A percentile compares a stretch with the other conserved stretches of the same genome.
Conservation (phyloP, 2,888 invertebrate species). For the Cabera pusaria region DNA sequence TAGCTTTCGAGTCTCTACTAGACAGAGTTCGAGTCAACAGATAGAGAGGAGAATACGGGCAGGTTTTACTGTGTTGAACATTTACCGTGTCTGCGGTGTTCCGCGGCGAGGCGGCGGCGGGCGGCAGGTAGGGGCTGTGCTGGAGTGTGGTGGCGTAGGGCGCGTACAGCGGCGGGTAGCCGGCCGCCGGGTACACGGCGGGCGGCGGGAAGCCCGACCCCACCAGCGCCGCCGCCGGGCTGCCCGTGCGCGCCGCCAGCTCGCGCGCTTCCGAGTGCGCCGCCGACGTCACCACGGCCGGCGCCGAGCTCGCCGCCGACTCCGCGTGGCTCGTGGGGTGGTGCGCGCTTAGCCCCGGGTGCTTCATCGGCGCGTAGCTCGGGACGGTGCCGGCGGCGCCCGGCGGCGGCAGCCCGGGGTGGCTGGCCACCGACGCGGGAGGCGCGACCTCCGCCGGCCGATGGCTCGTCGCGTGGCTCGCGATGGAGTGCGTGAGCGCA, state of each 20-base stretch:
- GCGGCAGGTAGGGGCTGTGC: slow-evolving; percentile 89
- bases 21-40: too few species aligned
- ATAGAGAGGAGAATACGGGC: too few species aligned
- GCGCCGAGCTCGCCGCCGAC: slow-evolving; percentile 48
- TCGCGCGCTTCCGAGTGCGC: slow-evolving; percentile 33
- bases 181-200: slow-evolving; percentile 86
- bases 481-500: slow-evolving; percentile 73
- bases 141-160: slow-evolving; percentile 89
- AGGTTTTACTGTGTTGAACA: too few species aligned
- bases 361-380: slow-evolving; percentile 15
- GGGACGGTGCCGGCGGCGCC: slow-evolving; percentile 55
- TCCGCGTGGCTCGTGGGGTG: slow-evolving; percentile 51
- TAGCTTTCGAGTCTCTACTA: too few species aligned
- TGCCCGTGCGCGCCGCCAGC: slow-evolving; percentile 71
- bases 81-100: slow-evolving; percentile 82
- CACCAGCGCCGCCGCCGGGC: slow-evolving; percentile 78
- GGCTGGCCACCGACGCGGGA: slow-evolving; percentile 50
- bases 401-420: slow-evolving; percentile 52
- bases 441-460: slow-evolving; percentile 54
- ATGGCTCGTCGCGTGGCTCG: slow-evolving; percentile 57
- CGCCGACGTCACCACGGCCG: slow-evolving; percentile 61
- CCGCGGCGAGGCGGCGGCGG: slow-evolving; percentile 85
- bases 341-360: slow-evolving; percentile 21
- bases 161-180: slow-evolving; percentile 88
- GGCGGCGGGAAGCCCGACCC: slow-evolving; percentile 87